Evolutionary conservation across 2,888 invertebrate genomes (phyloP), one percentile per base, ranked within the genome.

Genomic region (Kuschelorhynchus macadamiae): DNA sequence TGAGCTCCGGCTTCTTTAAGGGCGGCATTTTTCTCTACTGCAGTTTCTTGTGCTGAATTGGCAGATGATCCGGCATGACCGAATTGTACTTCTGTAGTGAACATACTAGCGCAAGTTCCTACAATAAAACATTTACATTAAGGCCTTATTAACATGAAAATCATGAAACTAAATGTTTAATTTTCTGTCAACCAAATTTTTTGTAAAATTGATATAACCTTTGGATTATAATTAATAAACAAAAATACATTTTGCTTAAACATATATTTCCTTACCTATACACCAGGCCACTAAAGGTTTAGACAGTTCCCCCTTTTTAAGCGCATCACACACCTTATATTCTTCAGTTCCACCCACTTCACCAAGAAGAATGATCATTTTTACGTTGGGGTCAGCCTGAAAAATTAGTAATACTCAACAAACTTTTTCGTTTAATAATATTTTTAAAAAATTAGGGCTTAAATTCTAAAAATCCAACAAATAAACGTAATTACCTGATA

Each of bases 341-440:
- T 99, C 99, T 83, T 99, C 98, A 0, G 92, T 90, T 0, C 99
- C 99, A 2, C 99, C 99, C n/a, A 99, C 98, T 85, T 98, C 99
- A 0, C 99, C 99, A 33, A 99, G 86, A 0, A 99, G 86, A 0
- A 99, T 94, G 75, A 99, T 91, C 90, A 99, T 92, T 82, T 98
- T 98, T 1, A 96, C 93, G 74, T 92, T 90, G 0, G 91, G 90
- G 78, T 93, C 92, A 0, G 88, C 87, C 82, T 93, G 11, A 0
- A 12, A 46, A 46, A 46, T n/a, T 3, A 12, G 18, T 20, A 12
- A n/a, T 18, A 2, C 11, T 32, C 9, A 33, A 53, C 5, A 7
- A 33, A 11, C 18, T 18, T 20, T 44, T 46, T 49, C 2, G 11
- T 25, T 49, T 47, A 18, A 2, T 17, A 49, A 49, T 18, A 5